Percentiles rank a stretch among this genome's conserved stretches.
Conservation (phyloP, 1,140 invertebrate species). For the Apis dorsata region DNA sequence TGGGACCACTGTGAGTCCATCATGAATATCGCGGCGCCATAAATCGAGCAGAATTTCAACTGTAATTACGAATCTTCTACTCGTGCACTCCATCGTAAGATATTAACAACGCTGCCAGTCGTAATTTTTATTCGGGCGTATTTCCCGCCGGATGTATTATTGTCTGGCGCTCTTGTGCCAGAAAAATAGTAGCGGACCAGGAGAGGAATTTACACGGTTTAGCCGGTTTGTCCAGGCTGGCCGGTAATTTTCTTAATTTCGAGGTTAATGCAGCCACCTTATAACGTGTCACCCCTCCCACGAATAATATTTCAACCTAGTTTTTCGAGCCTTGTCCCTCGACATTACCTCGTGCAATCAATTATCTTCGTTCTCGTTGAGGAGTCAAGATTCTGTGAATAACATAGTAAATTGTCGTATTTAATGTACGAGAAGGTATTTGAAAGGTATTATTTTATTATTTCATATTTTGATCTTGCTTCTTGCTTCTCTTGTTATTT, state of each 20-base stretch:
- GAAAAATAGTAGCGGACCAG: not conserved
- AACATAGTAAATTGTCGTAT: too few relatives aligned
- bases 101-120: conserved; percentile 59
- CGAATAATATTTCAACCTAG: conserved; percentile 44
- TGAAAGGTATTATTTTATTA: too few relatives aligned
- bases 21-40: conserved; percentile 54
- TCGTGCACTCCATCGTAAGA: conserved; percentile 55
- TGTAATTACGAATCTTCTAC: conserved; percentile 59
- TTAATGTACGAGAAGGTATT: not conserved
- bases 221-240: conserved; percentile 21
- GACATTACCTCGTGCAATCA: conserved; percentile 12
- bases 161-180: conserved; percentile 36
- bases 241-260: conserved; percentile 62
- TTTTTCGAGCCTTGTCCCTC: not conserved
- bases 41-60: conserved; percentile 55
- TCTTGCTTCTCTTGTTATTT: too few relatives aligned
- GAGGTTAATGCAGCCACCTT: conserved; percentile 38
- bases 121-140: conserved; percentile 64
- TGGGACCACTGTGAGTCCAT: not conserved
- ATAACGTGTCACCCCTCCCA: not conserved
- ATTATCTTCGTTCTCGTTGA: conserved; percentile 30
- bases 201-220: conserved; percentile 55
- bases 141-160: conserved; percentile 54
- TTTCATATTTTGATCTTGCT: too few relatives aligned
- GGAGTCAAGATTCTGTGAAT: not conserved